Evolutionary conservation across 2,888 invertebrate species (phyloP), one percentile per base, ranked within the genome.

Genomic region (Brenthis ino): DNA sequence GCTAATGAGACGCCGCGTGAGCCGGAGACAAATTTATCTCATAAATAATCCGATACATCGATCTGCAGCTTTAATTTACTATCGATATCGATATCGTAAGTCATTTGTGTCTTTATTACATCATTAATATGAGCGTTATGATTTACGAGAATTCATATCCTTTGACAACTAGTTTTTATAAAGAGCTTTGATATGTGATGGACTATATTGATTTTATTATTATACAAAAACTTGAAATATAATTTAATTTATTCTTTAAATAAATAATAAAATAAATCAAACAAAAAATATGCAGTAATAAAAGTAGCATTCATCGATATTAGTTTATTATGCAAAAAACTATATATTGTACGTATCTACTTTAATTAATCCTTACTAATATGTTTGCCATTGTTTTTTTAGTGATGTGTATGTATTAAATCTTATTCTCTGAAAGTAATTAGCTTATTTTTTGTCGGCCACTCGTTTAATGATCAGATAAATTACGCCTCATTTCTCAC

Each of bases 1-100:
- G 74, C 80, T 89, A 91, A 91, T 91, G 88, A 89, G 88, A 86
- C 87, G 78, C 83, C 79, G 80, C 75, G 82, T 85, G 80, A 82
- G 80, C 80, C 79, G 79, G 83, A 85, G 89, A 91, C 90, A 91
- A 91, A 91, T 92, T 90, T 84, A 85, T 82, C 85, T 82, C 89
- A 89, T 89, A 91, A 91, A 91, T 91, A 87, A 77, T 88, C 85
- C 81, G 87, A 86, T 85, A 86, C 86, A 85, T 85, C 86, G 88
- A 90, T 89, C 85, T 85, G 85, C 83, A 81, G 84, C 83, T 83
- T 87, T 89, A 89, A 88, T 89, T 87, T 85, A 88, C 83, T 81
- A 80, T 81, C 78, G 82, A 85, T 87, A 86, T 84, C 85, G 87
- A 87, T 86, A 84, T 84, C 83, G 82, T 87, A 86, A 88, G 85